Base-by-base conservation (phyloP, 2,888 invertebrate genomes). In the Drymonia ruficornis region DNA sequence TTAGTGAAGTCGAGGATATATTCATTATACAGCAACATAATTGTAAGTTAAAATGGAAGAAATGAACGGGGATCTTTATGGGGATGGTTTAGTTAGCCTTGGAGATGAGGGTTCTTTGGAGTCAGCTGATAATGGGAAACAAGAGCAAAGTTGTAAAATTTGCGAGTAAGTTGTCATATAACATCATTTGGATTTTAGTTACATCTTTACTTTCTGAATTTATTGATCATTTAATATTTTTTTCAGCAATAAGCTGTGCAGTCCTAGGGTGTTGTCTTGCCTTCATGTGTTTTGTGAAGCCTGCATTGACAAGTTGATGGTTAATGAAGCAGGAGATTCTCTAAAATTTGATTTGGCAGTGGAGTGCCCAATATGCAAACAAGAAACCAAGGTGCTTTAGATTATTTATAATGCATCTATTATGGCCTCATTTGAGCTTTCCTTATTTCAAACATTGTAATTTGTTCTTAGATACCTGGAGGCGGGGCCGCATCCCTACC, bases 221-320 rank as follows among this genome's bases (percentile, higher is more conserved):
- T 54, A 28, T 18, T 52, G 18, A 28, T 52, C 15, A 49, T 9
- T 47, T 1, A 49, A 49, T 36, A n/a, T 50, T 44, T 53, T 57
- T 89, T 94, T 67, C 78, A 96, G 95, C 80, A 95, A 95, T 82
- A 96, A 96, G 75, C 93, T 97, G 78, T 95, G 95, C 84, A 95
- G 95, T 83, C 98, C 99, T 58, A 95, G 98, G 70, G 96, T 99
- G 65, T 94, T 99, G 79, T 96, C 96, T 75, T 99, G 99, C 90
- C 95, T 99, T 83, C 99, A 99, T 93, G 97, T 97, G 50, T 98
- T 98, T 93, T 99, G 99, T 92, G 97, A 98, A 91, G 94, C 95
- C 68, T 99, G 99, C 89, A 94, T 99, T 78, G 96, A 96, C 81
- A 96, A 97, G 83, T 93, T 96, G 78, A 93, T 97, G 78, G 94